Evolutionary conservation across 30 jellyfish, hydroid and myxozoan genomes (phyloP).

Genomic region (Turritopsis rubra): DNA sequence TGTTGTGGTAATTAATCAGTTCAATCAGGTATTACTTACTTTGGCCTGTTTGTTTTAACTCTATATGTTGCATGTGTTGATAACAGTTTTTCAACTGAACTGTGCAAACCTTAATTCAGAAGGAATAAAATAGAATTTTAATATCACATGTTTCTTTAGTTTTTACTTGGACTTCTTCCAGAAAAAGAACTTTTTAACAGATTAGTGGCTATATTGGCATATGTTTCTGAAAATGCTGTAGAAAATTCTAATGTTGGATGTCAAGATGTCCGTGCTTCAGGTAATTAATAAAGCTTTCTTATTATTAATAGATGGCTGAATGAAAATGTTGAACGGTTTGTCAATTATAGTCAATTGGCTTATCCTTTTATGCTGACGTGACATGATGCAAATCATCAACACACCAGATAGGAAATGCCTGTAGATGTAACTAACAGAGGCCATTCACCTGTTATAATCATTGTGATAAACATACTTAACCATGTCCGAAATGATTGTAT

Average conservation of each 20-base stretch:
- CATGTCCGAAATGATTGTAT: too few relatives aligned
- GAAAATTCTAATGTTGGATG: conserved; percentile 55
- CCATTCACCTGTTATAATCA: too few relatives aligned
- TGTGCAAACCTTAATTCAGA: too few relatives aligned
- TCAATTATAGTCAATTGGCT: too few relatives aligned
- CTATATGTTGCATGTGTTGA: not conserved
- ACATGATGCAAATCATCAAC: too few relatives aligned
- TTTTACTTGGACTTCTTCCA: conserved; percentile 45
- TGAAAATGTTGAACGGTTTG: too few relatives aligned
- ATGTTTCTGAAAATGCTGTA: conserved; percentile 57
- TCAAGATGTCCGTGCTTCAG: conserved; percentile 98
- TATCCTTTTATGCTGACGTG: too few relatives aligned
- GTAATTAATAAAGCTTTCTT: conserved; percentile 25
- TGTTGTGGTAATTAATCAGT: conserved; percentile 77
- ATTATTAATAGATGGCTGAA: too few relatives aligned
- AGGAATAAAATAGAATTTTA: not conserved
- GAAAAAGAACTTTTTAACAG: conserved; percentile 47
- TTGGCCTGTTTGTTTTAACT: not conserved
- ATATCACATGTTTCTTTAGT: conserved; percentile 20
- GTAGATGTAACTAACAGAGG: too few relatives aligned
- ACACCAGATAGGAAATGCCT: too few relatives aligned
- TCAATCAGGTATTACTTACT: conserved; percentile 61
- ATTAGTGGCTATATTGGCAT: conserved; percentile 50
- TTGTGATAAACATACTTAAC: too few relatives aligned
- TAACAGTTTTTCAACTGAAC: not conserved